Percentiles rank a stretch among this genome's conserved stretches.
These are phyloP conservation scores for Micrastur ruficollis DNA, from an alignment of 2,797 vertebrate species.

Conservation along the genomic window DNA sequence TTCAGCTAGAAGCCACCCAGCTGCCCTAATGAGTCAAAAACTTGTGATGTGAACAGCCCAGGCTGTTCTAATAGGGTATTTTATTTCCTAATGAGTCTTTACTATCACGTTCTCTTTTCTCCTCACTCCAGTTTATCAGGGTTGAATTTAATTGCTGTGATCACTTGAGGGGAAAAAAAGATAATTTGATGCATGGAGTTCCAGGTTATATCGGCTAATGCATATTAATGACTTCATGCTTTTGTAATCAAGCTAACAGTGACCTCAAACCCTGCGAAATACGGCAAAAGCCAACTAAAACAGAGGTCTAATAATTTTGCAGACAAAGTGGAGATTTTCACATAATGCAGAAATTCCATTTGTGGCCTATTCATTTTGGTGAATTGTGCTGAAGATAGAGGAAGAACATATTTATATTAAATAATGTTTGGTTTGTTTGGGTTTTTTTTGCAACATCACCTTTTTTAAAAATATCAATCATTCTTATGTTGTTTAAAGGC, in stretches of 20 bases:
- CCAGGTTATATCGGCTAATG: neutral
- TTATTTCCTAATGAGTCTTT: constrained; percentile 6
- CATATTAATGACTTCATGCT: constrained; percentile 19
- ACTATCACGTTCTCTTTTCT: neutral
- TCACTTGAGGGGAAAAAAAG: neutral
- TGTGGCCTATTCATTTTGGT: neutral
- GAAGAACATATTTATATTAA: neutral
- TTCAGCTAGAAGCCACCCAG: neutral
- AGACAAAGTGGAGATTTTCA: neutral
- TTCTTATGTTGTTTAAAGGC: neutral
- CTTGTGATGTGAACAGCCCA: neutral
- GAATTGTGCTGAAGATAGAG: neutral
- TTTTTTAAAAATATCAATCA: neutral
- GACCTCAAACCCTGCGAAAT: neutral
- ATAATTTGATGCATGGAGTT: neutral
- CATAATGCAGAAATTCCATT: neutral
- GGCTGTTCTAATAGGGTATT: neutral
- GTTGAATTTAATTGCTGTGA: constrained; percentile 17
- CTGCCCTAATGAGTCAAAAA: neutral
- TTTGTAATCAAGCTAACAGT: constrained; percentile 30
- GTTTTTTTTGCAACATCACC: neutral
- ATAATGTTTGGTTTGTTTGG: neutral
- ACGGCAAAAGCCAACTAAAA: neutral
- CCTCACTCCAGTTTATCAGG: neutral
- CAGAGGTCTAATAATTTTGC: neutral